Conservation (phyloP, 1,140 invertebrate genomes). For the Tyrophagus putrescentiae region DNA sequence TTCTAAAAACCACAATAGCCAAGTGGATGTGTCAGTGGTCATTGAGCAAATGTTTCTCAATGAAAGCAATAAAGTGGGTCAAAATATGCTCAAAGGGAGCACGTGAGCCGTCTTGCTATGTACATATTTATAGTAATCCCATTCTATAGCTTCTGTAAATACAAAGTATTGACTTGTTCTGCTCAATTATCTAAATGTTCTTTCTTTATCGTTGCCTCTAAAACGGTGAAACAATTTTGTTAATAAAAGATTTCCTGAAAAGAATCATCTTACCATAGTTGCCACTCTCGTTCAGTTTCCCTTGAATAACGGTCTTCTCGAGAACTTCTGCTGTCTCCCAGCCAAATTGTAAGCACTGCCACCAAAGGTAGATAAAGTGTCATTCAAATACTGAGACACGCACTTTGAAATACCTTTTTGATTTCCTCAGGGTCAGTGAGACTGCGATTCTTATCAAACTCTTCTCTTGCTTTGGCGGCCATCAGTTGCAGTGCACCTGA, state of each 20-base stretch:
- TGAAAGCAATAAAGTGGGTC: slow-evolving; percentile 6
- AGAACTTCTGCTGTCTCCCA: slow-evolving; percentile 4
- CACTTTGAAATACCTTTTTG: background rate
- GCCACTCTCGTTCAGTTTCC: slow-evolving; percentile 2
- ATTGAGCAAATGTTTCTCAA: slow-evolving; percentile 19
- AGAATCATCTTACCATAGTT: slow-evolving; percentile 11
- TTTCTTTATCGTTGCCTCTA: background rate
- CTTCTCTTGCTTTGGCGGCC: slow-evolving; percentile 1
- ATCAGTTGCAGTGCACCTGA: background rate
- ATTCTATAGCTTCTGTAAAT: background rate
- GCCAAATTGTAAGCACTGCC: background rate
- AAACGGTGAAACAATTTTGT: background rate
- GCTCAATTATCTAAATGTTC: slow-evolving; percentile 1
- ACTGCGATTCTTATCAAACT: slow-evolving; percentile 5
- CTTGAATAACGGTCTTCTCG: slow-evolving; percentile 8
- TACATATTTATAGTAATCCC: too few relatives aligned
- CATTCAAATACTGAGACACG: background rate
- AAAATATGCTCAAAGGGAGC: too few relatives aligned
- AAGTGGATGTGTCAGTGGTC: background rate
- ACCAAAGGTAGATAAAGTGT: background rate
- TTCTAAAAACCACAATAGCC: background rate
- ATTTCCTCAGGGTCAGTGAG: slow-evolving; percentile 10
- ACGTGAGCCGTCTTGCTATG: too few relatives aligned
- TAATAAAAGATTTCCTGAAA: background rate
- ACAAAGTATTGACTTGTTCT: background rate